Base-by-base conservation (phyloP, 2,113 vertebrate genomes). In the Oriolus oriolus region DNA sequence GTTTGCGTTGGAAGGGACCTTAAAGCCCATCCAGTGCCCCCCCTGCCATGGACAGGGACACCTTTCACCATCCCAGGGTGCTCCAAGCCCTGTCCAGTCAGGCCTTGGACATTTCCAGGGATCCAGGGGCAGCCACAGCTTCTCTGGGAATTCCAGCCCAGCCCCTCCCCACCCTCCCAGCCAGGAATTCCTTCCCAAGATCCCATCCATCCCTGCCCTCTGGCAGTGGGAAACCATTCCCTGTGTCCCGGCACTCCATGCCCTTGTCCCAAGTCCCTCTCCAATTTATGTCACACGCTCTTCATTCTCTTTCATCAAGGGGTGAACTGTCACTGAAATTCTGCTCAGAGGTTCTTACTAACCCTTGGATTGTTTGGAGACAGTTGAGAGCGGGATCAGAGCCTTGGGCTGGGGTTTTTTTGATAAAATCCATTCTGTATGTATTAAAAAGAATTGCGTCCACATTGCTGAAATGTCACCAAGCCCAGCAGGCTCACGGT, bases 1-100 rank as follows among this genome's bases (percentile, higher is more conserved):
- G 4, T 13, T 78, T n/a, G 54, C 19, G 10, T 39, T 3, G 47
- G 39, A 28, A 70, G 5, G 19, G 33, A 39, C 0, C 15, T 39
- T 8, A 9, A 77, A 28, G 4, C 0, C 3, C 73, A 23, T 4
- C 35, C 49, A 35, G 9, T 35, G 0, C 19, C 22, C 13, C 4
- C 10, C 31, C 37, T 4, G 2, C 41, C 66, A 35, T 27, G 35
- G 22, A 31, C 50, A 73, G 76, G 50, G 39, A 31, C 60, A 45
- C 13, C 13, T 82, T 0, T 53, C 69, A n/a, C 6, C 2, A 0
- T 30, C 11, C 87, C 87, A 82, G 60, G 22, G 1, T 45, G 69
- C 37, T 66, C 60, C 76, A 1, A 81, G 1, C 24, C 41, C n/a
- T 20, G 14, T 33, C 82, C 82, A 88, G 0, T 35, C 37, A 30